Evolutionary conservation across 2,113 vertebrate species (phyloP).

Genomic region (Gasterosteus nipponicus): DNA sequence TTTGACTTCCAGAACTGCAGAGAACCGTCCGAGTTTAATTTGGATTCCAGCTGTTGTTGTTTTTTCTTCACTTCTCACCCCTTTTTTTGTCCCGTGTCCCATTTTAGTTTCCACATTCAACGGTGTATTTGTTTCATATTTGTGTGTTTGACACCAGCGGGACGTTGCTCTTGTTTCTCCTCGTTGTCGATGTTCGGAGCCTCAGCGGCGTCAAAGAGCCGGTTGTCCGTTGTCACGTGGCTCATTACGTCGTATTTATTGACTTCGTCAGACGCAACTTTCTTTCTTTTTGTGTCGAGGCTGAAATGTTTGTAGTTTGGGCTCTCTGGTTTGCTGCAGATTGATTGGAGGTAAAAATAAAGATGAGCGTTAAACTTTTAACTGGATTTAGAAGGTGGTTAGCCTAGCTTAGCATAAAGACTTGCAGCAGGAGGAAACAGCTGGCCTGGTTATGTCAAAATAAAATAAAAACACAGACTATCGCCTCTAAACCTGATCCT

Average conservation of each 20-base stretch:
- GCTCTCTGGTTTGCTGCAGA: not conserved
- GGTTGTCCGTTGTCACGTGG: no score
- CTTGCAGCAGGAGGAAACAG: not conserved
- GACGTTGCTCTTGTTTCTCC: conserved; percentile 1
- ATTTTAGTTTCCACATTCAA: not conserved
- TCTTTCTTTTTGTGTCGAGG: no score
- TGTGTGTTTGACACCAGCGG: not conserved
- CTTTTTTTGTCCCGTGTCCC: not conserved
- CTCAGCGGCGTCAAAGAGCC: not conserved
- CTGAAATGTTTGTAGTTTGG: not conserved
- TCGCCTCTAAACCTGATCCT: not conserved
- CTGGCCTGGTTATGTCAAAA: not conserved
- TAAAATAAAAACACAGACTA: not conserved
- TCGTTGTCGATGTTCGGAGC: not conserved
- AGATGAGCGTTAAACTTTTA: not conserved
- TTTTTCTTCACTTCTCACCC: not conserved
- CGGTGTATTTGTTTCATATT: not conserved
- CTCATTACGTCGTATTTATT: not conserved
- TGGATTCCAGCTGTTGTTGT: not conserved
- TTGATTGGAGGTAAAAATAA: not conserved
- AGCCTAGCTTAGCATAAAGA: conserved; percentile 18
- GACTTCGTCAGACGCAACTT: not conserved
- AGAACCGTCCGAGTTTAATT: not conserved
- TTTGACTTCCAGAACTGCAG: not conserved
- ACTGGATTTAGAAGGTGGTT: not conserved